A percentile compares a stretch with the other conserved stretches of the same genome.
Conservation (phyloP, 2,113 vertebrate genomes). For the Capreolus pygargus region DNA sequence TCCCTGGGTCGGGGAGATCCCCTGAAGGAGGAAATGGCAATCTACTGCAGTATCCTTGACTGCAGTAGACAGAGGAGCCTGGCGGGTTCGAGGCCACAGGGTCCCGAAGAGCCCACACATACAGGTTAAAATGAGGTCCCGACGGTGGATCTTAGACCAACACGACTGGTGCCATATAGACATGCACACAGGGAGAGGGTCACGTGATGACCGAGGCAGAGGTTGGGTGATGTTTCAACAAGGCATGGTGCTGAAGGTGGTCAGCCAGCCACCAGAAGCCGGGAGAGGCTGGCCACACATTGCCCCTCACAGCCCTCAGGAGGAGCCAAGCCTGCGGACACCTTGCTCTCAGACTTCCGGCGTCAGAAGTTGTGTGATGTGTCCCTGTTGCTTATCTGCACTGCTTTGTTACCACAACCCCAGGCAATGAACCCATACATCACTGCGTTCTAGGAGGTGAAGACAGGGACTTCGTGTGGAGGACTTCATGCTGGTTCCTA, state of each 20-base stretch:
- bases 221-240: too few species aligned
- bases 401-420: neutral
- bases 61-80: neutral
- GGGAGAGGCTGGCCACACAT: neutral
- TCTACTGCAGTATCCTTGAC: neutral
- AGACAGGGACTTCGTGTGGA: neutral
- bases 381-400: neutral
- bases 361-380: rapidly evolving
- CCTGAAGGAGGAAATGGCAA: neutral
- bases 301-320: neutral
- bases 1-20: neutral
- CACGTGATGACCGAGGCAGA: rapidly evolving
- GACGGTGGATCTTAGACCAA: neutral
- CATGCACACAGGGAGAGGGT: rapidly evolving
- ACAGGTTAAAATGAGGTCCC: neutral
- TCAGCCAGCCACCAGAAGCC: neutral
- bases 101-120: rapidly evolving
- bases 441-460: neutral
- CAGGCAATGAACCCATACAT: rapidly evolving
- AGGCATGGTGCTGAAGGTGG: neutral
- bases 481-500: rapidly evolving
- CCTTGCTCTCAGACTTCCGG: neutral
- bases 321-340: rapidly evolving
- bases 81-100: neutral
- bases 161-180: too few species aligned